These are phyloP conservation scores for Florisuga fusca DNA, from an alignment of 2,797 vertebrate genomes.

Conservation along the genomic window DNA sequence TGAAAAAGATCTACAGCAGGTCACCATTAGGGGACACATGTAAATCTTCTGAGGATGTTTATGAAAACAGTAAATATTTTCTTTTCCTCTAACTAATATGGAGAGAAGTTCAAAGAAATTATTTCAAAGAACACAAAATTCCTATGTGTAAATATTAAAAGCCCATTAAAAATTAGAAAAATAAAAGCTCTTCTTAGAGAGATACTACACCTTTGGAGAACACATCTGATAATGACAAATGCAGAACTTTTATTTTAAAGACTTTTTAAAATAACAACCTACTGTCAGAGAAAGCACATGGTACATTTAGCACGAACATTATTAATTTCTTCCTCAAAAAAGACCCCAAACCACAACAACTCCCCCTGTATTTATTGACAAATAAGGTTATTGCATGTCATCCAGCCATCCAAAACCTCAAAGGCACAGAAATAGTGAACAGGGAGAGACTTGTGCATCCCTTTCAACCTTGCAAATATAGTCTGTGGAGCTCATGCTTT, in stretches of 20 bases:
- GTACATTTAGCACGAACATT: neutral
- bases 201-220: neutral
- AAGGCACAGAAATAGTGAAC: neutral
- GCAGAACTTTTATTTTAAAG: neutral
- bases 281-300: neutral
- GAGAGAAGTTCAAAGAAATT: slow-evolving; percentile 2
- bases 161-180: neutral
- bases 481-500: neutral
- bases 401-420: neutral
- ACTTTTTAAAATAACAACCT: neutral
- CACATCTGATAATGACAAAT: neutral
- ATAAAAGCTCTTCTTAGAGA: neutral
- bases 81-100: neutral
- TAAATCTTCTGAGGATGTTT: slow-evolving; percentile 10
- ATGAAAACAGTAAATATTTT: slow-evolving; percentile 29
- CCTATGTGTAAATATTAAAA: neutral
- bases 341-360: neutral
- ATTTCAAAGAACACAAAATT: slow-evolving; percentile 21
- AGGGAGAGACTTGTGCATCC: neutral
- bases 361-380: neutral
- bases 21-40: neutral
- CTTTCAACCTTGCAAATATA: neutral
- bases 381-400: neutral
- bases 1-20: neutral
- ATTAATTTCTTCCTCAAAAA: neutral